These are phyloP conservation scores for Plagodis pulveraria DNA, from an alignment of 2,888 invertebrate genomes.

Conservation along the genomic window DNA sequence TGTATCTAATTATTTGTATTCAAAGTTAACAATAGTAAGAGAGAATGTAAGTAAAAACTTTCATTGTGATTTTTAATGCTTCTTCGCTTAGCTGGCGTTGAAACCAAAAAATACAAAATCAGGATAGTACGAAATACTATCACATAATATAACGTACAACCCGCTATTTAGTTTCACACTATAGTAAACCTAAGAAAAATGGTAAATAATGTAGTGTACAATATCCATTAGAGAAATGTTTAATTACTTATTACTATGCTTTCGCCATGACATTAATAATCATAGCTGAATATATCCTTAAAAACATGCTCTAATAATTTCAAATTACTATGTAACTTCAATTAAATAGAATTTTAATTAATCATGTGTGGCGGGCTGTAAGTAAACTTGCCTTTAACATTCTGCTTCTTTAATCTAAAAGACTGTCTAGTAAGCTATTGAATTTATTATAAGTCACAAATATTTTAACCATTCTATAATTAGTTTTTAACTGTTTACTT, in stretches of 20 bases:
- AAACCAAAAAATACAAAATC: no score
- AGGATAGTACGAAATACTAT: no score
- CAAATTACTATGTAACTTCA: conserved; percentile 5
- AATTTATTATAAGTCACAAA: conserved; percentile 83
- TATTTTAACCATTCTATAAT: conserved; percentile 69
- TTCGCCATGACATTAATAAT: conserved; percentile 22
- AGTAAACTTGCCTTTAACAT: conserved; percentile 17
- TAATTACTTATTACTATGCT: conserved; percentile 6
- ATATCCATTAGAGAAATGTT: conserved; percentile 3
- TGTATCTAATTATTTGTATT: neutral
- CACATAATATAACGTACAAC: neutral
- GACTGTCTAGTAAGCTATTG: conserved; percentile 83
- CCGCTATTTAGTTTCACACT: neutral
- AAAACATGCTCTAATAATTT: neutral
- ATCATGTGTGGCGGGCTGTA: conserved; percentile 12
- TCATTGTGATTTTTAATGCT: no score
- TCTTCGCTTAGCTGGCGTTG: no score
- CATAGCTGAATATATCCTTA: neutral
- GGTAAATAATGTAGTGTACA: conserved; percentile 2
- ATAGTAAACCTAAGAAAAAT: neutral
- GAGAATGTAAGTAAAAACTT: no score
- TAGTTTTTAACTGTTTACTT: conserved; percentile 64
- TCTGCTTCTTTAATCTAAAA: conserved; percentile 67
- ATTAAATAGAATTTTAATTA: conserved; percentile 7
- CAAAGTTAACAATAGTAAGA: no score